Conservation (phyloP, 2,888 invertebrate genomes). For the Athrips mouffetella region DNA sequence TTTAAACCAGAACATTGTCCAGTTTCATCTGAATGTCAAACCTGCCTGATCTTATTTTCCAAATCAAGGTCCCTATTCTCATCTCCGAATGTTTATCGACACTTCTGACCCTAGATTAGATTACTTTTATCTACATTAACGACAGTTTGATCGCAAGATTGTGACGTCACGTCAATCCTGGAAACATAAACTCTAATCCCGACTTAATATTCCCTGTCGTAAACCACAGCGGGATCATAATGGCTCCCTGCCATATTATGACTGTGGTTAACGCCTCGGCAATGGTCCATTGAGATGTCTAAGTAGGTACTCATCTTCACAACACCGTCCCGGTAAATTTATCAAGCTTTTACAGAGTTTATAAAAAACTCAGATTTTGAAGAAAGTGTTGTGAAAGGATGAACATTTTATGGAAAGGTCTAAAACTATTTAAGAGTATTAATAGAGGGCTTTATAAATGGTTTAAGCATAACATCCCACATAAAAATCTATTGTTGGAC, state of each 20-base stretch:
- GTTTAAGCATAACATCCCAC: too few relatives aligned
- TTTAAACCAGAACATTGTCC: too few relatives aligned
- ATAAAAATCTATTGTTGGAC: too few relatives aligned
- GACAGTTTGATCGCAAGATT: background rate
- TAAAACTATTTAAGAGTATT: too few relatives aligned
- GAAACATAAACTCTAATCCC: background rate
- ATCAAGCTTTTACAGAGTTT: background rate
- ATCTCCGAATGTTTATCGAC: background rate
- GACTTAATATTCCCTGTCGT: background rate
- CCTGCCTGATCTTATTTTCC: too few relatives aligned
- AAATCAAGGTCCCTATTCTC: background rate
- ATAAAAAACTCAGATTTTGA: too few relatives aligned
- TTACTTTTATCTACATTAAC: background rate
- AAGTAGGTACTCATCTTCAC: background rate
- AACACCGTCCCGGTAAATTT: background rate
- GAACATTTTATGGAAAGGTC: too few relatives aligned
- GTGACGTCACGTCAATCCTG: background rate
- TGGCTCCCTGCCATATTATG: background rate
- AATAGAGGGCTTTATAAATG: too few relatives aligned
- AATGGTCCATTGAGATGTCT: background rate
- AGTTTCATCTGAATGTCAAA: too few relatives aligned
- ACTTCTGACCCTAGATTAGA: background rate
- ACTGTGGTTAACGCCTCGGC: background rate
- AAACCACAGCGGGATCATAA: background rate
- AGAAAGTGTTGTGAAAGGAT: too few relatives aligned